Conservation (phyloP, 64 coral and sea anemone species). For the Platygyra sinensis region DNA sequence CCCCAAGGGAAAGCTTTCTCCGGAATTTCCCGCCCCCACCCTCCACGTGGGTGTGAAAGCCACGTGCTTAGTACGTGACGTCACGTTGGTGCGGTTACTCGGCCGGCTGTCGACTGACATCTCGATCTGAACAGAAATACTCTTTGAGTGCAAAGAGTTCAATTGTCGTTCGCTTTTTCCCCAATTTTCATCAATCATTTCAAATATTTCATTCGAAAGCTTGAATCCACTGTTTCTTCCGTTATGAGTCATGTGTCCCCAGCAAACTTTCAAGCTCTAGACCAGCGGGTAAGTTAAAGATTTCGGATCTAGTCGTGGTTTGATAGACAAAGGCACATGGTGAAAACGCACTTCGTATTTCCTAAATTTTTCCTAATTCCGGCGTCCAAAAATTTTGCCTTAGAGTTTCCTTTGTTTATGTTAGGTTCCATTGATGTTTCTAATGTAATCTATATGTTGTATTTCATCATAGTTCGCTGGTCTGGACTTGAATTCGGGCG, state of each 20-base stretch:
- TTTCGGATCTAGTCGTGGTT: background rate
- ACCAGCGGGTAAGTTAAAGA: constrained; percentile 92
- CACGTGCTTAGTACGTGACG: constrained; percentile 38
- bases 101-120: constrained; percentile 33
- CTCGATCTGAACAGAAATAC: background rate
- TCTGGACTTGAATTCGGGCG: constrained; percentile 99
- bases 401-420: background rate
- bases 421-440: constrained; percentile 5
- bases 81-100: constrained; percentile 20
- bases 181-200: constrained; percentile 28
- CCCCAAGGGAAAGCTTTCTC: background rate
- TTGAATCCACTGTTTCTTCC: constrained; percentile 61
- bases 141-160: constrained; percentile 7
- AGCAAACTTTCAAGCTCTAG: constrained; percentile 98
- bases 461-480: constrained; percentile 89
- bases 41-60: background rate
- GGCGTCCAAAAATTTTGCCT: background rate
- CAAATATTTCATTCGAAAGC: constrained; percentile 5
- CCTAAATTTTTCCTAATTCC: constrained; percentile 27
- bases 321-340: constrained; percentile 50
- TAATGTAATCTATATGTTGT: constrained; percentile 8
- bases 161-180: constrained; percentile 39
- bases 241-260: constrained; percentile 99
- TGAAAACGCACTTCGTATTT: background rate
- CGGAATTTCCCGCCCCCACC: constrained; percentile 5